Evolutionary conservation across 2,113 vertebrate genomes (phyloP), one percentile per base, ranked within the genome.

Genomic region (Bufo gargarizans): DNA sequence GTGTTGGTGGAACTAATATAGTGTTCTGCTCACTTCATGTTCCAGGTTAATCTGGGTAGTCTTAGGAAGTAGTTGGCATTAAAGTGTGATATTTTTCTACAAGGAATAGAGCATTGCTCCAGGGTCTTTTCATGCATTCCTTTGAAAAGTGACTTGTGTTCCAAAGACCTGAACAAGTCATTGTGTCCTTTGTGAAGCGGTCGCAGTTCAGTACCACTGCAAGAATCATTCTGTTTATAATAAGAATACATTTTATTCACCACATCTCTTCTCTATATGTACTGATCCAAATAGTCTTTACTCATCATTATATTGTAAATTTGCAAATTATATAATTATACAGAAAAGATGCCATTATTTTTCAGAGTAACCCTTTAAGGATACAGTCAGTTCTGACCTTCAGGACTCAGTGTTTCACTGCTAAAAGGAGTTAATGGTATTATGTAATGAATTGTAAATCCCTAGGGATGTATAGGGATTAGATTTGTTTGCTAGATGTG

Each of bases 1-100:
- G 65, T 56, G 22, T 65, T 80, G 22, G 85, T 86, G 77, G 76
- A 79, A 86, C 59, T 86, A 79, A 86, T 86, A 22, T 61, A 86
- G 67, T 86, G 71, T 77, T 86, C 84, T 79, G 45, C 77, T 77
- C 45, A 61, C 19, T 78, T 86, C 17, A 13, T 77, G 84, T 85
- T 85, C 33, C 49, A 86, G 77, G 77, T 86, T 86, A 80, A 79
- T 67, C 85, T 80, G 47, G n/a, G 50, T 86, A 80, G 58, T 71
- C 77, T 69, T 47, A 43, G 49, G 45, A 69, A 80, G 61, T 67
- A 78, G 77, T 55, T 67, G 56, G 72, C 72, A 86, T 86, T 84
- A 84, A 69, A 84, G 82, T 71, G 82, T 71, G 49, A 85, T 74
- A 59, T 85, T 74, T 72, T 85, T 72, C 69, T 72, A 58, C 82